Conservation (phyloP, 2,113 vertebrate genomes). For the Meles meles region DNA sequence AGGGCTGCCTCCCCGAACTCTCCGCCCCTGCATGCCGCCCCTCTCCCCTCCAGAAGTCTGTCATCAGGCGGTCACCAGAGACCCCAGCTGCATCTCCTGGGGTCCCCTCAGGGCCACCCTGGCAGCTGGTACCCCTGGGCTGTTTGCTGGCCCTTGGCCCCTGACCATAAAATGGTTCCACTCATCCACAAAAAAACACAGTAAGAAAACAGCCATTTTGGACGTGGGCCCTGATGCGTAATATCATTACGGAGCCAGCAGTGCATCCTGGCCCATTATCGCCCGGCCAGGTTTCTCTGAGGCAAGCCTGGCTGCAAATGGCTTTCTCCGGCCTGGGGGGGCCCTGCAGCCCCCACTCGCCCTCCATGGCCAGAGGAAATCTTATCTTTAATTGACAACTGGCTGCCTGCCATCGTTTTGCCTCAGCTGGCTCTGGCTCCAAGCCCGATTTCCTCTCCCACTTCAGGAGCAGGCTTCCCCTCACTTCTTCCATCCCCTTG, state of each 20-base stretch:
- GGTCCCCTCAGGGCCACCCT: rapidly evolving
- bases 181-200: rapidly evolving
- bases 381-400: conserved; percentile 75
- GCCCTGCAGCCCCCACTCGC: background rate
- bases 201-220: background rate
- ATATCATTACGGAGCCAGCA: conserved; percentile 36
- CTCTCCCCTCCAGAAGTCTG: background rate
- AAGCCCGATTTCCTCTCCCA: background rate
- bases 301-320: conserved; percentile 57
- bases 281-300: conserved; percentile 43
- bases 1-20: background rate
- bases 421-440: background rate
- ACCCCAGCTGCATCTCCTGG: background rate
- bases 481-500: background rate
- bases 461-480: conserved; percentile 48
- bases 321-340: background rate
- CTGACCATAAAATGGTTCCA: background rate
- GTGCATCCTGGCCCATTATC: background rate
- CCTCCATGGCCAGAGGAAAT: conserved; percentile 23
- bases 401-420: conserved; percentile 65
- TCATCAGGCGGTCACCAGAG: background rate
- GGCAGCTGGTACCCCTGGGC: background rate
- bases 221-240: background rate
- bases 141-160: background rate
- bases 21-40: rapidly evolving